Conservation (phyloP, 2,888 invertebrate genomes). For the Eulithis prunata region DNA sequence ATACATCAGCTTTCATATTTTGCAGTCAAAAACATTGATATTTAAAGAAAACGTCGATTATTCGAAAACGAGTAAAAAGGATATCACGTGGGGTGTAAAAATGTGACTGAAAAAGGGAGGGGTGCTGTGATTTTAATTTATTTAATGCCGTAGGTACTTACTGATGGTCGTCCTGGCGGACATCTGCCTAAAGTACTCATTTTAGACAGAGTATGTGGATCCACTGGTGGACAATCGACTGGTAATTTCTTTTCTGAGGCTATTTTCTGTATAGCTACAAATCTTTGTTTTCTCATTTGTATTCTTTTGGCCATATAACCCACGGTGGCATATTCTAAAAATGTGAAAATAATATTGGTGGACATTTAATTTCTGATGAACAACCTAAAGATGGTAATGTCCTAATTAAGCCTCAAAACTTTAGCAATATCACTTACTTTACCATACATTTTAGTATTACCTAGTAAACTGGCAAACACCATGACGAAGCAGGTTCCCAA, state of each 20-base stretch:
- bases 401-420: neutral
- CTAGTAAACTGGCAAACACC: conserved; percentile 98
- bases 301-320: conserved; percentile 99
- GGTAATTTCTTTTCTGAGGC: conserved; percentile 95
- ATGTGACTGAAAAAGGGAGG: no score
- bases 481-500: conserved; percentile 99
- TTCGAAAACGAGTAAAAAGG: no score
- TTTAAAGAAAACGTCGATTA: no score
- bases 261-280: conserved; percentile 95
- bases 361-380: neutral
- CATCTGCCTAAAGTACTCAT: conserved; percentile 90
- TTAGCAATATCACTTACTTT: neutral
- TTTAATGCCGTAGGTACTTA: conserved; percentile 50
- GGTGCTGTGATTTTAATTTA: no score
- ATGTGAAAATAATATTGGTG: no score
- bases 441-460: conserved; percentile 78
- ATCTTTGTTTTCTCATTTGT: conserved; percentile 97
- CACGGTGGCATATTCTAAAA: conserved; percentile 98
- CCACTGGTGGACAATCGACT: conserved; percentile 90
- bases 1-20: conserved; percentile 22
- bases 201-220: conserved; percentile 88
- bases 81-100: no score
- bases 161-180: conserved; percentile 81
- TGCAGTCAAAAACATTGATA: no score
- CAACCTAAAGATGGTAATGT: neutral